phyloP scores from a whole-genome alignment of 2,888 invertebrate species.

The Clitarchus hookeri region DNA sequence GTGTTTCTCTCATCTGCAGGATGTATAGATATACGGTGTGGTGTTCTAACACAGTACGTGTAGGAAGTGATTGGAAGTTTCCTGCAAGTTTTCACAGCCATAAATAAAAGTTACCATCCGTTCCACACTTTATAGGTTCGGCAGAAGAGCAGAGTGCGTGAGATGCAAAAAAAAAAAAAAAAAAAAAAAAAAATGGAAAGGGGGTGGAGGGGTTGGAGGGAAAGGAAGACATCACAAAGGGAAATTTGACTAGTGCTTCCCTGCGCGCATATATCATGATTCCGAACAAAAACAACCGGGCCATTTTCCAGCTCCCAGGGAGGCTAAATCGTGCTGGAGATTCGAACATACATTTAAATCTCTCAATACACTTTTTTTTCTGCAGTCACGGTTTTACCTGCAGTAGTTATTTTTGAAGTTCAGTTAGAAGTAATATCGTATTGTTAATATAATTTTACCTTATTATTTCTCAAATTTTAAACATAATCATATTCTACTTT shows the following conservation, averaged over 20 bases:
- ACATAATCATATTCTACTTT: too few relatives aligned
- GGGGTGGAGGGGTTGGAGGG: too few relatives aligned
- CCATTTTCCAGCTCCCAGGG: conserved; percentile 1
- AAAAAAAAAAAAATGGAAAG: background rate
- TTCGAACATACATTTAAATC: background rate
- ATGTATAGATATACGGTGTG: background rate
- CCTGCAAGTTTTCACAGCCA: background rate
- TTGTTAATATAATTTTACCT: background rate
- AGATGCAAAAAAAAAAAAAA: background rate
- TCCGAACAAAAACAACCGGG: conserved; percentile 9
- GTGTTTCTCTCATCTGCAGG: background rate
- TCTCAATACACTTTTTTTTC: background rate
- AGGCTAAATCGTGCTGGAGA: background rate
- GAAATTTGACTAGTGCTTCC: conserved; percentile 3
- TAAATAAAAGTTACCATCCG: conserved; percentile 9
- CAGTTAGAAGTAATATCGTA: background rate
- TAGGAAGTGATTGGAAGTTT: conserved; percentile 14
- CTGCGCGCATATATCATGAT: conserved; percentile 1
- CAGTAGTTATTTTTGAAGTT: background rate
- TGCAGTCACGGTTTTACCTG: background rate
- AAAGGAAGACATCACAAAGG: conserved; percentile 8
- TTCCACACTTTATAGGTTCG: background rate
- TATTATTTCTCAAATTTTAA: too few relatives aligned
- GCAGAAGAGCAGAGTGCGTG: background rate
- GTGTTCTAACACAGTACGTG: background rate